phyloP scores from a whole-genome alignment of 1,140 invertebrate species.

The Ips nitidus region DNA sequence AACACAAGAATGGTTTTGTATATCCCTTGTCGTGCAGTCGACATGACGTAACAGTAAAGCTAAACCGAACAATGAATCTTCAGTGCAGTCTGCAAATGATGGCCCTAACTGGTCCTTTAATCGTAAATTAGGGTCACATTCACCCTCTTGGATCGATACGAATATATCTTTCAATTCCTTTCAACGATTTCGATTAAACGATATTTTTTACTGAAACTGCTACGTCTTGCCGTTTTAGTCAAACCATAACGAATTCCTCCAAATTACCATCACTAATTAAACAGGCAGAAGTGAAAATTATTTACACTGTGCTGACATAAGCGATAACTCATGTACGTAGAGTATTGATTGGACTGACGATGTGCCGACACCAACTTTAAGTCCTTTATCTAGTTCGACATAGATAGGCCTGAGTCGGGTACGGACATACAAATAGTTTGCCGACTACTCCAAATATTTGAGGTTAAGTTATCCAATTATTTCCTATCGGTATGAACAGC shows the following conservation, averaged over 20 bases:
- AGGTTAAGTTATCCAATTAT: slow-evolving; percentile 8
- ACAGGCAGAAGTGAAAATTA: background rate
- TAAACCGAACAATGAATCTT: slow-evolving; percentile 27
- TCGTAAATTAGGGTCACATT: slow-evolving; percentile 25
- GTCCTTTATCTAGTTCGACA: slow-evolving; percentile 7
- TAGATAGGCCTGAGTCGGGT: background rate
- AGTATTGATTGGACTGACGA: slow-evolving; percentile 6
- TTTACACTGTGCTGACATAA: slow-evolving; percentile 4
- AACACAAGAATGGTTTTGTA: slow-evolving; percentile 17
- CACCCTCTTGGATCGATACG: slow-evolving; percentile 10
- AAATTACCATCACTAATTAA: background rate
- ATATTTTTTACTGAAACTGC: background rate
- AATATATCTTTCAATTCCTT: slow-evolving; percentile 3
- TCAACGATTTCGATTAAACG: background rate
- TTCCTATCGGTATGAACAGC: background rate
- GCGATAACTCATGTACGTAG: slow-evolving; percentile 13
- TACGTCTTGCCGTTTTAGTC: no score
- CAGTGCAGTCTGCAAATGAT: slow-evolving; percentile 24
- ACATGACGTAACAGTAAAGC: slow-evolving; percentile 24
- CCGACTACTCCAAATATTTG: slow-evolving; percentile 8
- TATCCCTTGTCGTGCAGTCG: slow-evolving; percentile 10
- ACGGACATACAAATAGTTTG: slow-evolving; percentile 9
- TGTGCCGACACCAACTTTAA: slow-evolving; percentile 5
- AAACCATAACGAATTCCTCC: no score
- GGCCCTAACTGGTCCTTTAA: slow-evolving; percentile 23